Conservation (phyloP, 1,140 invertebrate species). For the Heliothis subflexa region DNA sequence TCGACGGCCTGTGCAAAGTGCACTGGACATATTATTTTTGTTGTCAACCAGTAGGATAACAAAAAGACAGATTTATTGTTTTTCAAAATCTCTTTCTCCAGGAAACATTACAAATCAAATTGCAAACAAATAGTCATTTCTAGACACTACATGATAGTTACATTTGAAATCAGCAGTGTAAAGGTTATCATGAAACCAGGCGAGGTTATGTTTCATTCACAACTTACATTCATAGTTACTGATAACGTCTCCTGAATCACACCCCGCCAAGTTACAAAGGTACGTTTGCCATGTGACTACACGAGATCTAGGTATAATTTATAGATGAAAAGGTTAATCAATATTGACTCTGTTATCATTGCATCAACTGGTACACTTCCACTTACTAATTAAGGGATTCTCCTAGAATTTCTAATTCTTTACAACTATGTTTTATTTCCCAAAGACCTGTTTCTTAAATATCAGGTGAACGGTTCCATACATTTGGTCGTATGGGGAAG, state of each 20-base stretch:
- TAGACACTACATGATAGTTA: slow-evolving; percentile 12
- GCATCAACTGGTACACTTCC: slow-evolving; percentile 6
- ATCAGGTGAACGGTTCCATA: too few relatives aligned
- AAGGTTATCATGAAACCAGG: slow-evolving; percentile 12
- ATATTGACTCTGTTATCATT: background rate
- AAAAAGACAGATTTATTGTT: background rate
- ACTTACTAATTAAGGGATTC: background rate
- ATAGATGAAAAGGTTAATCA: slow-evolving; percentile 18
- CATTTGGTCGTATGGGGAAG: too few relatives aligned
- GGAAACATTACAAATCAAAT: background rate
- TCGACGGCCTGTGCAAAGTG: too few relatives aligned
- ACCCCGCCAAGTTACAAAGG: background rate
- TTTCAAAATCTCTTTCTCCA: background rate
- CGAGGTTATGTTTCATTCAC: slow-evolving; percentile 33
- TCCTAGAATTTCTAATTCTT: background rate
- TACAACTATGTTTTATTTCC: too few relatives aligned
- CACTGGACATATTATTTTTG: too few relatives aligned
- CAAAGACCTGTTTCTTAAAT: too few relatives aligned
- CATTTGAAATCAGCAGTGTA: slow-evolving; percentile 3
- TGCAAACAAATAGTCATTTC: background rate
- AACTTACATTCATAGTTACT: slow-evolving; percentile 17
- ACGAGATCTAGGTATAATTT: background rate
- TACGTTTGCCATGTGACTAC: background rate
- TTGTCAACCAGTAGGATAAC: background rate
- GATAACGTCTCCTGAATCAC: slow-evolving; percentile 20